Percentiles rank a stretch among this genome's conserved stretches.
phyloP scores from a whole-genome alignment of 2,888 invertebrate species.

The Archips xylosteana region DNA sequence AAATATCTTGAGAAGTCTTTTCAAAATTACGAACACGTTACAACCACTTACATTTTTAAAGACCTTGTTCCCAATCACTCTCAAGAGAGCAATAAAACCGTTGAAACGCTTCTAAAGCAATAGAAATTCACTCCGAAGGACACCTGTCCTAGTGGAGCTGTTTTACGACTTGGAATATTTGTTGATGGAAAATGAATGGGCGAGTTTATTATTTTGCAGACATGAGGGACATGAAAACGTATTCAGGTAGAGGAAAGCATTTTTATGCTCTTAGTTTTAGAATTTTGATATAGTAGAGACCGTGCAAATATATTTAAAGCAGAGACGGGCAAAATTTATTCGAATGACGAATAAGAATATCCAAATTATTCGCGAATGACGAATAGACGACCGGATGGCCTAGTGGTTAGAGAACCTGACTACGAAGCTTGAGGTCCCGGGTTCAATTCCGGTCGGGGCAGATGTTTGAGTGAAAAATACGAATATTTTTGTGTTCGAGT shows the following conservation, averaged over 20 bases:
- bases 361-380: too few relatives aligned
- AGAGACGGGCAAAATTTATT: too few relatives aligned
- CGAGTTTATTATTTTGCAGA: slow-evolving; percentile 13
- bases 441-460: too few relatives aligned
- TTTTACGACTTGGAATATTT: slow-evolving; percentile 10
- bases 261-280: not conserved
- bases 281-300: not conserved
- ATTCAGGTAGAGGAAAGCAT: not conserved
- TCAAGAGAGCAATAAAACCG: slow-evolving; percentile 5
- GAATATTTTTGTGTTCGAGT: too few relatives aligned
- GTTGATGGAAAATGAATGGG: slow-evolving; percentile 21
- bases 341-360: too few relatives aligned
- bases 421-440: too few relatives aligned
- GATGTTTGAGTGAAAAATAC: too few relatives aligned
- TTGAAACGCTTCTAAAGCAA: not conserved
- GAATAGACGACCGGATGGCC: too few relatives aligned
- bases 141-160: slow-evolving; percentile 7
- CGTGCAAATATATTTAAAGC: not conserved
- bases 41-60: slow-evolving; percentile 1
- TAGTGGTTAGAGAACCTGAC: too few relatives aligned
- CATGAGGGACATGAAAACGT: not conserved
- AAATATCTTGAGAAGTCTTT: not conserved
- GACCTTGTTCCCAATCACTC: slow-evolving; percentile 13
- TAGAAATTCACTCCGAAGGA: slow-evolving; percentile 10
- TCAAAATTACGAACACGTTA: slow-evolving; percentile 3